Percentiles rank a stretch among this genome's conserved stretches.
Conservation (phyloP, 2,888 invertebrate species). For the Eulithis prunata region DNA sequence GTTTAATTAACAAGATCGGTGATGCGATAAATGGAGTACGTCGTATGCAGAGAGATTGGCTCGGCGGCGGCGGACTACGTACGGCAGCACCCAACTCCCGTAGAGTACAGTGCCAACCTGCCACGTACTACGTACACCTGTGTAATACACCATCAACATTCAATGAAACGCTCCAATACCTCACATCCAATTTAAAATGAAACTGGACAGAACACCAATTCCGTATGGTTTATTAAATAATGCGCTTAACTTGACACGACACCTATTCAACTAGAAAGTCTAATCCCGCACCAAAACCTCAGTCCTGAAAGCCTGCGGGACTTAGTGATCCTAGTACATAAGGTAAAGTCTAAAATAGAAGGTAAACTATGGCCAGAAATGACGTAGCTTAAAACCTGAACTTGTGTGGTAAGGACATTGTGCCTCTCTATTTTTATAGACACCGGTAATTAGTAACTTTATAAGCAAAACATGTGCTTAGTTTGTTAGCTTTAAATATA, state of each 20-base stretch:
- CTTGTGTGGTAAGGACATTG: not conserved
- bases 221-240: conserved; percentile 22
- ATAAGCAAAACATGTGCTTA: conserved; percentile 24
- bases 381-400: not conserved
- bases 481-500: conserved; percentile 26
- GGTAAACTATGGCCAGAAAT: too few relatives aligned
- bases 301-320: too few relatives aligned
- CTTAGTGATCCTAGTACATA: too few relatives aligned
- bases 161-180: conserved; percentile 41
- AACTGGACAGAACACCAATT: conserved; percentile 31
- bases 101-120: conserved; percentile 46
- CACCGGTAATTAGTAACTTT: conserved; percentile 16
- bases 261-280: too few relatives aligned
- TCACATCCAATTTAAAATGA: conserved; percentile 34
- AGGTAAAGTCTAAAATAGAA: too few relatives aligned
- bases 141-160: conserved; percentile 22
- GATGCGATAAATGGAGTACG: conserved; percentile 70
- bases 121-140: conserved; percentile 13
- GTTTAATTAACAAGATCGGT: conserved; percentile 71
- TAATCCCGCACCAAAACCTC: too few relatives aligned
- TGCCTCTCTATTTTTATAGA: conserved; percentile 2
- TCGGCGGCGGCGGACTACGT: conserved; percentile 38
- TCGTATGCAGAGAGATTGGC: conserved; percentile 68
- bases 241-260: not conserved
- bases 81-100: conserved; percentile 45